Evolutionary conservation across 2,888 invertebrate species (phyloP), one percentile per base, ranked within the genome.

Genomic region (Saturnia japonica): DNA sequence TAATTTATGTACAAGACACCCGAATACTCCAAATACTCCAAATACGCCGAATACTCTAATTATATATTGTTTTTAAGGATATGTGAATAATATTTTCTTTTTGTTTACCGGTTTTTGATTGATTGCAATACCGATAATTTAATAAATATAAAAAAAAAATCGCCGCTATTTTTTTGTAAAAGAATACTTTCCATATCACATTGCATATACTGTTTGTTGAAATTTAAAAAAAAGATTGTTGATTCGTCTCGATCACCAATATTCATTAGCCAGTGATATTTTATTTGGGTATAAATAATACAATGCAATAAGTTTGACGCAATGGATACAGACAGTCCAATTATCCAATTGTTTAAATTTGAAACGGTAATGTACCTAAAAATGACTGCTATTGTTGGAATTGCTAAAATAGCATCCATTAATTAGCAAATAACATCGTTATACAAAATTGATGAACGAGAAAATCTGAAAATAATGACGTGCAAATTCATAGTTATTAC

Each of bases 351-450:
- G 12, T 60, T 62, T 47, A 47, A 47, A 34, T 19, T 34, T 62
- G 40, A 7, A 64, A n/a, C 16, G 34, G 16, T 45, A 45, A 12
- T 25, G 19, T 43, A 43, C 43, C 1, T n/a, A 8, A 22, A 40
- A n/a, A n/a, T n/a, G n/a, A 25, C 67, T 25, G n/a, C 54, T 40
- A 40, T 54, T 43, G 42, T 22, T 12, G 81, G 78, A 88, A 89
- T 81, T 82, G 85, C 84, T 81, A 86, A 88, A 86, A 87, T 82
- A 76, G 85, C 87, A 84, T 73, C 81, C 82, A 84, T 86, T 87
- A 89, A 89, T 89, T 85, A 87, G 86, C n/a, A 64, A 40, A 40
- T 64, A 64, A n/a, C 40, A 14, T 16, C 34, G 14, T 28, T 28
- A 64, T 40, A 16, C 40, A 64, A 40, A 62, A 40, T 40, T 40